Percentiles rank a stretch among this genome's conserved stretches.
phyloP scores from a whole-genome alignment of 1,140 invertebrate species.

The Araneus ventricosus region DNA sequence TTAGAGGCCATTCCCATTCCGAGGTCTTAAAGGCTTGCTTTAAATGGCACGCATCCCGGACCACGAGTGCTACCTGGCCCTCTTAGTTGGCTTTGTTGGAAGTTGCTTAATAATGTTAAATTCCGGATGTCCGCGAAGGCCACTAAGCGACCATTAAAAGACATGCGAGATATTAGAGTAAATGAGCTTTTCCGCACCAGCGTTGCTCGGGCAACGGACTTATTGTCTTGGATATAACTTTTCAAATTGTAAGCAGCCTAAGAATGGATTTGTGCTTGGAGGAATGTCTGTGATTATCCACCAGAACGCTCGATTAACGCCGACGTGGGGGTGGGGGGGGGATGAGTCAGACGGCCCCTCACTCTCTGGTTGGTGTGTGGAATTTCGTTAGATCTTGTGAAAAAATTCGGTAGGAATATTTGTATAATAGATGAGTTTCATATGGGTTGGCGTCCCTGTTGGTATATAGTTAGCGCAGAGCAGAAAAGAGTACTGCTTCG shows the following conservation, averaged over 20 bases:
- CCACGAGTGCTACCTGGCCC: background rate
- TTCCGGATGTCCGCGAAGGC: slow-evolving; percentile 26
- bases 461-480: no score
- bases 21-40: background rate
- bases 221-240: slow-evolving; percentile 20
- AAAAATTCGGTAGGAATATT: no score
- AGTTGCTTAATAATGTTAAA: slow-evolving; percentile 41
- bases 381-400: background rate
- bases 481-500: no score
- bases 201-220: slow-evolving; percentile 2
- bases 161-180: slow-evolving; percentile 26
- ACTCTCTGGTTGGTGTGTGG: background rate
- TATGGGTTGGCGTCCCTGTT: no score
- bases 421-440: no score
- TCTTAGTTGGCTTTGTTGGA: slow-evolving; percentile 12
- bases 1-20: background rate
- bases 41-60: background rate
- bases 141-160: slow-evolving; percentile 12
- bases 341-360: background rate
- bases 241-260: slow-evolving; percentile 10
- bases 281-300: background rate
- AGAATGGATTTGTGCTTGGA: no score
- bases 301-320: background rate
- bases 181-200: background rate
- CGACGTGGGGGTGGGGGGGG: background rate